Base-by-base conservation (phyloP, 2,888 invertebrate species). In the Rutpela maculata region DNA sequence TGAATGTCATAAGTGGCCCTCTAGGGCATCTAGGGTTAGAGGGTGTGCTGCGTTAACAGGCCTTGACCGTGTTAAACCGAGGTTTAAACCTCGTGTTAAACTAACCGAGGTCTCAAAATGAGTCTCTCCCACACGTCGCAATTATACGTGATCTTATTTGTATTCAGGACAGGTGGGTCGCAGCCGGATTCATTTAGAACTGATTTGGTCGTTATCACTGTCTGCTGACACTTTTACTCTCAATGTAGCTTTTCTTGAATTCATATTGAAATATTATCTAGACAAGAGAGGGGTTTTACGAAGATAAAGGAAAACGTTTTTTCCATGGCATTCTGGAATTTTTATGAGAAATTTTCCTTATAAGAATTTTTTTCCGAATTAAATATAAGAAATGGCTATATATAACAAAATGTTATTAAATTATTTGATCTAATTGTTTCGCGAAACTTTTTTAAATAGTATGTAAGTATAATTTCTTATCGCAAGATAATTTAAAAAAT, bases 51-150 rank as follows among this genome's bases (percentile, higher is more conserved):
- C 75, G 70, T 75, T 74, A 82, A 82, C 75, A 75, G 80, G 71
- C 80, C 82, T 76, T 82, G 81, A 80, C 81, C 76, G 75, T 78
- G 77, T 75, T 76, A 77, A 70, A 71, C 71, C 63, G 67, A 71
- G 76, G 74, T 74, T 74, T 38, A 62, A 62, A 71, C 73, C 70
- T 74, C 57, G 69, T 35, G 71, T 63, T 63, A 75, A 76, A 76
- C 72, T 70, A 73, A 60, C 70, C 57, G 68, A 35, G 75, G 35
- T 68, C 76, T 19, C 76, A 74, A 63, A 78, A 76, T 77, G 74
- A 75, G 73, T 73, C 70, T 72, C 81, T 69, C 77, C 79, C 66
- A 57, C 71, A 78, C 75, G 75, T 74, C 60, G 67, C 78, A 76
- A 76, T 74, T 74, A 79, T 74, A 73, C 75, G 79, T 77, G 79